Evolutionary conservation across 2,797 vertebrate genomes (phyloP).

Genomic region (Pogonophryne albipinna): DNA sequence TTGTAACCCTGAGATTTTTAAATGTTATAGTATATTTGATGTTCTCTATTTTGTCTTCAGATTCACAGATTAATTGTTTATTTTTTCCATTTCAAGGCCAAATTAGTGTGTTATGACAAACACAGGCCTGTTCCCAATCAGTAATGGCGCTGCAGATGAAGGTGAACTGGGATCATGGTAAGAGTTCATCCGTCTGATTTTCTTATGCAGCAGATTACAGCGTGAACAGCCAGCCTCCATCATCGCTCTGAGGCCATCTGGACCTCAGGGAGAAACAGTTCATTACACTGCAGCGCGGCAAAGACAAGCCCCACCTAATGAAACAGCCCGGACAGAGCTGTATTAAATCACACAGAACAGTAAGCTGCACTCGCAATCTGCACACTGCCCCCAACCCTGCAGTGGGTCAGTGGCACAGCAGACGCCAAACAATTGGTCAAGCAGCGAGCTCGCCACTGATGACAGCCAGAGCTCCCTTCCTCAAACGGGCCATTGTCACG

Average conservation of each 20-base stretch:
- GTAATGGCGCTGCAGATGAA: background rate
- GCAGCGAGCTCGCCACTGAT: constrained; percentile 28
- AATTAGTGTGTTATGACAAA: background rate
- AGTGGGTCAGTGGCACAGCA: constrained; percentile 81
- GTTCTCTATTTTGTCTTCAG: background rate
- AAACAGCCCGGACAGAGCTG: constrained; percentile 67
- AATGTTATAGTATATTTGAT: background rate
- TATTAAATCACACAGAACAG: constrained; percentile 74
- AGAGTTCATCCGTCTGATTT: constrained; percentile 25
- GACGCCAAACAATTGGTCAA: constrained; percentile 41
- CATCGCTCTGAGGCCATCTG: constrained; percentile 79
- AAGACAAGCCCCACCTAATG: constrained; percentile 77
- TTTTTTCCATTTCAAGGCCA: background rate
- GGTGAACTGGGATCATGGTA: background rate
- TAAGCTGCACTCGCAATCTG: constrained; percentile 78
- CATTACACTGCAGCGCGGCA: constrained; percentile 67
- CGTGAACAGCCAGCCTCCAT: constrained; percentile 38
- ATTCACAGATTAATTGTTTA: background rate
- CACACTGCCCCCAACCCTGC: constrained; percentile 58
- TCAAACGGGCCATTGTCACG: constrained; percentile 18
- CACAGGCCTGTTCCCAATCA: background rate
- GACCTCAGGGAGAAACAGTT: constrained; percentile 66
- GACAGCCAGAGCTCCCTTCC: constrained; percentile 18
- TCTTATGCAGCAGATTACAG: constrained; percentile 63
- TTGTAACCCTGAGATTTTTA: background rate